Conservation (phyloP, 2,113 vertebrate species). For the Capreolus pygargus region DNA sequence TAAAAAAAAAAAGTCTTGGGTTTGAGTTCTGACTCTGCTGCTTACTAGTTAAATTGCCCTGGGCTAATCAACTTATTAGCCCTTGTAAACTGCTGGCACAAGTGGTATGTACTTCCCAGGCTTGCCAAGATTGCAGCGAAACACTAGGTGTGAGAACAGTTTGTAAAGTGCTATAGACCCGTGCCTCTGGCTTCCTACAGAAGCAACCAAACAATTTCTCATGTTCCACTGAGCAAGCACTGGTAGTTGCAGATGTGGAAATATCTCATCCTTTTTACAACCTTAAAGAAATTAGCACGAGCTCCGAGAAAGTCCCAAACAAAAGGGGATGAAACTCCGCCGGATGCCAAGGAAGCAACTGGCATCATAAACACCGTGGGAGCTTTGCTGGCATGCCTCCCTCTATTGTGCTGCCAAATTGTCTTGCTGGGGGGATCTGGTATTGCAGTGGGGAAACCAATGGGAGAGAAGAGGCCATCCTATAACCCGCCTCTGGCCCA, state of each 20-base stretch:
- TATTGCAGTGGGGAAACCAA: constrained; percentile 24
- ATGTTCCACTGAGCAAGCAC: constrained; percentile 66
- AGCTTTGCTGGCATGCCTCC: background rate
- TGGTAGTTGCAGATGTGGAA: constrained; percentile 71
- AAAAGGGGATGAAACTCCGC: constrained; percentile 69
- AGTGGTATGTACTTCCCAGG: background rate
- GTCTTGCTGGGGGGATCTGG: background rate
- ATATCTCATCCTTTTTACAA: constrained; percentile 70
- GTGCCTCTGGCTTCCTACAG: constrained; percentile 43
- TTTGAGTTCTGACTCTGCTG: background rate
- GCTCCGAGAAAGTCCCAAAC: constrained; percentile 68
- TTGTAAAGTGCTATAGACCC: background rate
- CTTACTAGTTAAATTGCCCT: background rate
- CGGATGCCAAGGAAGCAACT: constrained; percentile 71
- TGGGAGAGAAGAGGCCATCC: background rate
- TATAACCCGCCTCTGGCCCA: background rate
- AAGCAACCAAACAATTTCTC: constrained; percentile 54
- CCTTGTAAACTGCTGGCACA: background rate
- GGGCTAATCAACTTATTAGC: background rate
- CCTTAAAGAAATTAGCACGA: constrained; percentile 68
- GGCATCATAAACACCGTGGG: constrained; percentile 53
- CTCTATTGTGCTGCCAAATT: constrained; percentile 52
- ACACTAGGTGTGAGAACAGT: background rate
- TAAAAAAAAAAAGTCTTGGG: background rate
- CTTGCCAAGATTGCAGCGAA: constrained; percentile 1